Base-by-base conservation (phyloP, 2,797 vertebrate species). In the Coendou prehensilis region DNA sequence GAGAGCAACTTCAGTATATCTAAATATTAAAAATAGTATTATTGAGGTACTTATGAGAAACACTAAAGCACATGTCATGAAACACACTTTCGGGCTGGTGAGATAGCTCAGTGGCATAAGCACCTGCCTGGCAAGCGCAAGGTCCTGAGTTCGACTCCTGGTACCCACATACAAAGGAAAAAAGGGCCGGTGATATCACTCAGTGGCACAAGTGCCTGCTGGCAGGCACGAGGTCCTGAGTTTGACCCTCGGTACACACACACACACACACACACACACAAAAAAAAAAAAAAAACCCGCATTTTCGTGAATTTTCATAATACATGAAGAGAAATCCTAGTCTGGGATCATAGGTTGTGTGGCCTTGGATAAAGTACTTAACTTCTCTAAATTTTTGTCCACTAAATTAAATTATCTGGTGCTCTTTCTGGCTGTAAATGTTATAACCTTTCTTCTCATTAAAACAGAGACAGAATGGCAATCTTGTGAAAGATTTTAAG, bases 391-490 rank as follows among this genome's bases (percentile, higher is more conserved):
- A 45, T 63, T 76, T 57, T 57, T 76, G 37, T 87, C 6, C 50
- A 47, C 22, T 41, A 33, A 45, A 30, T 63, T 37, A 28, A 37
- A 50, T 71, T 71, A 63, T 47, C 59, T 6, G 56, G 9, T 56
- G 8, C 41, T 5, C 9, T 7, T 63, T 9, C 45, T 15, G 87
- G 28, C 5, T 71, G 4, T 69, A 86, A 87, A 57, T 26, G 3
- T 50, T 50, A 22, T 56, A 71, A 28, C 28, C 52, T 64, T 96
- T 47, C n/a, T 78, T 47, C 18, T 50, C 52, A 87, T 75, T 64
- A 56, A 87, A 95, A 93, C 20, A 95, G 71, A 91, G 57, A 79
- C 52, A 71, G 11, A 50, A 87, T 86, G 69, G 20, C 22, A 95
- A 67, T 22, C 26, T 87, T 95, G 78, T 47, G 3, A 50, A 50